Evolutionary conservation across 2,888 invertebrate genomes (phyloP), one percentile per base, ranked within the genome.

Genomic region (Pecten maximus): DNA sequence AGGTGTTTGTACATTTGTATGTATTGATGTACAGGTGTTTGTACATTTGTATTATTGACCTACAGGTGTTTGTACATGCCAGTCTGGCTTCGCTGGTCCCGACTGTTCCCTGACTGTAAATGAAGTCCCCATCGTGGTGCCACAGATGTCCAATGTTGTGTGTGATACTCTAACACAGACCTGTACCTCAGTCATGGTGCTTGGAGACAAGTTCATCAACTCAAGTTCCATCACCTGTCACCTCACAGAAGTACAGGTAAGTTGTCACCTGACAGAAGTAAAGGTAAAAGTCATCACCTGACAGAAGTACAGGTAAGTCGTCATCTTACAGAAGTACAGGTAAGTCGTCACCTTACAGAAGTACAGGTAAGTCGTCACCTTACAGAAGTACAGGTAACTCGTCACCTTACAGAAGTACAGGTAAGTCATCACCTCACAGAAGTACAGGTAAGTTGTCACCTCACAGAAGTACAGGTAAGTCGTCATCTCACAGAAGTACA

Each of bases 1-100:
- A 95, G 95, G 94, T 88, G 92, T 90, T 0, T 95, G 95, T 92
- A 54, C 40, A 1, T 95, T n/a, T n/a, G n/a, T n/a, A n/a, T n/a
- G n/a, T n/a, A n/a, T n/a, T n/a, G n/a, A n/a, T n/a, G n/a, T n/a
- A n/a, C n/a, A n/a, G n/a, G n/a, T n/a, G n/a, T n/a, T n/a, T n/a
- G n/a, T n/a, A n/a, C n/a, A n/a, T n/a, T n/a, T n/a, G n/a, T n/a
- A n/a, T n/a, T n/a, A n/a, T n/a, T 88, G 44, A 87, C 15, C 89
- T 88, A 19, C 93, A 95, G 95, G 94, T 88, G 92, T 90, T 0
- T 95, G 95, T 92, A 54, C 40, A 1, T 95, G 95, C 91, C 87
- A 93, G 54, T 6, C 40, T 40, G 92, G 92, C 2, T 95, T 91
- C 86, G 90, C 90, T 39, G 94, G 94, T 35, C 89, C 93, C 10